These are phyloP conservation scores for Acanthiza pusilla DNA, from an alignment of 2,797 vertebrate genomes.

Conservation along the genomic window DNA sequence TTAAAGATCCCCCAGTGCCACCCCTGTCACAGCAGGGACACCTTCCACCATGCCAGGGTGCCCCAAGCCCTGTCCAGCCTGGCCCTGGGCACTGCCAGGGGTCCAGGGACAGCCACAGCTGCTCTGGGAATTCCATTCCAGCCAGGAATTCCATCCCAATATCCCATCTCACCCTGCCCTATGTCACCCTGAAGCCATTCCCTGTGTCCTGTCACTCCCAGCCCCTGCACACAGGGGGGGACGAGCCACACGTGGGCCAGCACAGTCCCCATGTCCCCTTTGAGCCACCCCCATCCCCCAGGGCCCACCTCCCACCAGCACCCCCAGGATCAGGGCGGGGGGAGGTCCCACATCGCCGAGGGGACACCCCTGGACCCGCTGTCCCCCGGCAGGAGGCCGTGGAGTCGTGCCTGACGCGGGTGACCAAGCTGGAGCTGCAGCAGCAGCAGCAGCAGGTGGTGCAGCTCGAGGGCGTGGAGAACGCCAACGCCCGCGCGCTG, in stretches of 20 bases:
- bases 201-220: too few relatives aligned
- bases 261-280: neutral
- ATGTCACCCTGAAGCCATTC: neutral
- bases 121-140: neutral
- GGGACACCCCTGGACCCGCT: neutral
- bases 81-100: neutral
- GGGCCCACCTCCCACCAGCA: neutral
- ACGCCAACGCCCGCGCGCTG: conserved; percentile 93
- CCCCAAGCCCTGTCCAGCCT: neutral
- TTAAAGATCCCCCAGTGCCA: neutral
- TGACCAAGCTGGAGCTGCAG: conserved; percentile 96
- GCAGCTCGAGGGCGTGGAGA: conserved; percentile 96
- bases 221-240: too few relatives aligned
- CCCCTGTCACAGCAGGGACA: neutral
- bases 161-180: neutral
- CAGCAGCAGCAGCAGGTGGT: conserved; percentile 99
- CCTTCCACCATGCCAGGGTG: rapidly evolving
- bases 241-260: rapidly evolving
- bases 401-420: conserved; percentile 94
- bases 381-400: conserved; percentile 85
- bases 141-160: neutral
- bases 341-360: neutral
- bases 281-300: neutral
- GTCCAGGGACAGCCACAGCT: neutral
- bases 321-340: neutral